Evolutionary conservation across 2,888 invertebrate genomes (phyloP), one percentile per base, ranked within the genome.

Genomic region (Erannis defoliaria): DNA sequence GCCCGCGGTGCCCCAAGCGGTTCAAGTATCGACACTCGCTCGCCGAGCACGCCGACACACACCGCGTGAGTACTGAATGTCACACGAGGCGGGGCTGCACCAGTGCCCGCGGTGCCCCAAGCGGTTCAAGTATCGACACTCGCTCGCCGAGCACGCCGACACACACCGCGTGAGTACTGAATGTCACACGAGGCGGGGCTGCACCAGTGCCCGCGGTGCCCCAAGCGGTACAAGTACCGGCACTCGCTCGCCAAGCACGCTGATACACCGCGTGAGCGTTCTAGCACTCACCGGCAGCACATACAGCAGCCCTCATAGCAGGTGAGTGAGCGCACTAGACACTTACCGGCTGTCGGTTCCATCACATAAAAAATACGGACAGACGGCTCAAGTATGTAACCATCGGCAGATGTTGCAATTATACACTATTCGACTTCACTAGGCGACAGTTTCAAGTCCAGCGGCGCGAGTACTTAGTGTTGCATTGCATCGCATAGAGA

Each of bases 241-340:
- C 91, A 92, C 62, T 31, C 31, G 31, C 31, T 31, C 31, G 31
- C 10, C 14, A 91, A 92, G 38, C 93, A 93, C 31, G 74, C 81
- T 14, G 90, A 89, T 89, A 0, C 93, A 93, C 72, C 63, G 85
- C 77, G 90, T 91, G 19, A 84, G 82, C n/a, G n/a, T n/a, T n/a
- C n/a, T n/a, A n/a, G n/a, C n/a, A n/a, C n/a, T n/a, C n/a, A n/a
- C n/a, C n/a, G n/a, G n/a, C n/a, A n/a, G n/a, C n/a, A n/a, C n/a
- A n/a, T n/a, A n/a, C n/a, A n/a, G n/a, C n/a, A n/a, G n/a, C n/a
- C n/a, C n/a, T n/a, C n/a, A n/a, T n/a, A n/a, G n/a, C n/a, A n/a
- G n/a, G n/a, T n/a, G n/a, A n/a, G n/a, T n/a, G n/a, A n/a, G n/a
- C n/a, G n/a, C n/a, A n/a, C n/a, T n/a, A n/a, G n/a, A n/a, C n/a